phyloP scores from a whole-genome alignment of 2,113 vertebrate genomes.

The Pygoscelis antarcticus region DNA sequence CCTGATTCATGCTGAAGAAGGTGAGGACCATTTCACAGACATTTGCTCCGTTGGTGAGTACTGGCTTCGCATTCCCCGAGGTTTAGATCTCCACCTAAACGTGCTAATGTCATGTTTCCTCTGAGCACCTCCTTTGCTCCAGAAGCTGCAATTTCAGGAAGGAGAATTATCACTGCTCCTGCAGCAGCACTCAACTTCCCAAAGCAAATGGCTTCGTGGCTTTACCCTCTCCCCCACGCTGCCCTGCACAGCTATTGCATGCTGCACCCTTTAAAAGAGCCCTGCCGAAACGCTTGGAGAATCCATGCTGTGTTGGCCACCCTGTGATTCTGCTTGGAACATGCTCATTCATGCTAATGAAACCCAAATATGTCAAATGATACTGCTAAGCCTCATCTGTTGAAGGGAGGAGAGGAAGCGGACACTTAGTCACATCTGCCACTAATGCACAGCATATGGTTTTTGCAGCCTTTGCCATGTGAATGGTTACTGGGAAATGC shows the following conservation, averaged over 20 bases:
- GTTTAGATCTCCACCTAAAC: not conserved
- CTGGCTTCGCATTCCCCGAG: not conserved
- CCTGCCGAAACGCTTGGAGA: not conserved
- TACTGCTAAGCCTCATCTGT: not conserved
- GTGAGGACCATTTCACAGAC: constrained; percentile 93
- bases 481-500: not conserved
- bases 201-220: not conserved
- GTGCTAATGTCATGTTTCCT: not conserved
- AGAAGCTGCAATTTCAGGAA: not conserved
- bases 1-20: constrained; percentile 94
- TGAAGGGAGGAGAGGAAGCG: not conserved
- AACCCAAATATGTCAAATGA: not conserved
- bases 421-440: not conserved
- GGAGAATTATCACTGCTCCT: not conserved
- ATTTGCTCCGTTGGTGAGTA: constrained; percentile 94
- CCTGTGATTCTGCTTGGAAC: not conserved
- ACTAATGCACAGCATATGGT: not conserved
- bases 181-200: not conserved
- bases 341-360: not conserved
- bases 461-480: not conserved
- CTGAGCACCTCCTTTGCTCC: not conserved
- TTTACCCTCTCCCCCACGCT: not conserved
- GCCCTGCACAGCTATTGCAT: constrained; percentile 25
- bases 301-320: not conserved
- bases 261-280: not conserved